Percentiles rank a stretch among this genome's conserved stretches.
Evolutionary conservation across 2,888 invertebrate genomes (phyloP).

Genomic region (Chromoteleia sp.): DNA sequence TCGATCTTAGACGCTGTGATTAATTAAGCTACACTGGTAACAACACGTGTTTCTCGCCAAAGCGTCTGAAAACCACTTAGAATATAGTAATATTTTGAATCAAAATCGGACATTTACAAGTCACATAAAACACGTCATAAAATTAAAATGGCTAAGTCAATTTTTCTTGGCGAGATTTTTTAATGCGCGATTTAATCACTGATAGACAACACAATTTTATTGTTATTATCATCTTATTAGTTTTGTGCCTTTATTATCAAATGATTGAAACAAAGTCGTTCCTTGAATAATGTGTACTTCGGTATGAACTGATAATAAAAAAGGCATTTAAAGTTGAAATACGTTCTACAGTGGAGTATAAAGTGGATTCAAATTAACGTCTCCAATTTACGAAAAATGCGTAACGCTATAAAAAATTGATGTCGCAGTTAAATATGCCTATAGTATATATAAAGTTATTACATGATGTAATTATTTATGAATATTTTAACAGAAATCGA

Average conservation of each 20-base stretch:
- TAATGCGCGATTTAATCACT: slow-evolving; percentile 8
- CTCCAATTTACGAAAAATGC: slow-evolving; percentile 52
- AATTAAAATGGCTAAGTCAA: slow-evolving; percentile 6
- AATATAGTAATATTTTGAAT: slow-evolving; percentile 17
- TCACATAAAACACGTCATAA: slow-evolving; percentile 12
- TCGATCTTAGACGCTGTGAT: slow-evolving; percentile 64
- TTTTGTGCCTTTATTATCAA: slow-evolving; percentile 30
- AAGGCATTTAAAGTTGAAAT: slow-evolving; percentile 46
- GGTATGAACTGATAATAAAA: slow-evolving; percentile 58
- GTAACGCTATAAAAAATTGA: slow-evolving; percentile 56
- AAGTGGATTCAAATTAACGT: slow-evolving; percentile 60
- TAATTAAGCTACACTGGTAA: slow-evolving; percentile 59
- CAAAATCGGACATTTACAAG: slow-evolving; percentile 3
- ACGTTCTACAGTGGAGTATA: slow-evolving; percentile 35
- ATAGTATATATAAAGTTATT: slow-evolving; percentile 44
- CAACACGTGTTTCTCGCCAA: slow-evolving; percentile 45
- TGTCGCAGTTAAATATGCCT: slow-evolving; percentile 47
- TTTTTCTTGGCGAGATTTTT: slow-evolving; percentile 5
- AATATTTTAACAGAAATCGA: slow-evolving; percentile 50
- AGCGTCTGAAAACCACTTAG: slow-evolving; percentile 59
- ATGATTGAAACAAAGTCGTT: slow-evolving; percentile 56
- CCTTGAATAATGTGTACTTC: slow-evolving; percentile 50
- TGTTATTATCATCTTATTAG: slow-evolving; percentile 44
- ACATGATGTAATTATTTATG: slow-evolving; percentile 56
- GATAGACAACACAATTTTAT: slow-evolving; percentile 27